Percentiles rank a stretch among this genome's conserved stretches.
Evolutionary conservation across 2,113 vertebrate genomes (phyloP).

Genomic region (Myanophis thanlyinensis): DNA sequence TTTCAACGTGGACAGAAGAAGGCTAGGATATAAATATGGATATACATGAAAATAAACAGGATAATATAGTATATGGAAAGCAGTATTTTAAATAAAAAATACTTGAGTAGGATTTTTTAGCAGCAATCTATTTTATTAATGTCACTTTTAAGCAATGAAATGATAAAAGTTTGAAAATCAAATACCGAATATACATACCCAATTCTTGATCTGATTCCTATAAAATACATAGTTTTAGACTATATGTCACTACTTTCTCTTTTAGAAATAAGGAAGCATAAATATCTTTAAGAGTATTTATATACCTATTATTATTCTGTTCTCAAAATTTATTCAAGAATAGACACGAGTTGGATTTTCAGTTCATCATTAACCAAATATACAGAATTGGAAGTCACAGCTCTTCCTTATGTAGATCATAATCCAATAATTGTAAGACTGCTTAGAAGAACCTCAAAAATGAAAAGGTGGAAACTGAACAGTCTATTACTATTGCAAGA

Average conservation of each 20-base stretch:
- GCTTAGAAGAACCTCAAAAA: neutral
- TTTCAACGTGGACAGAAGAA: neutral
- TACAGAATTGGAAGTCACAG: neutral
- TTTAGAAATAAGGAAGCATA: neutral
- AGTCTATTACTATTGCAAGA: neutral
- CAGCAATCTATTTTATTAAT: neutral
- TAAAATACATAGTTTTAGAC: neutral
- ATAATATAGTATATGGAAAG: neutral
- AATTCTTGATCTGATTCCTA: neutral
- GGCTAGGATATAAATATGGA: neutral
- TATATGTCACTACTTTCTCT: neutral
- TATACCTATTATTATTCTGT: neutral
- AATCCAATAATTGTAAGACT: neutral
- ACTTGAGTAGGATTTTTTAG: neutral
- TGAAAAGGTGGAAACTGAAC: neutral
- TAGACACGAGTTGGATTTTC: neutral
- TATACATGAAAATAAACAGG: neutral
- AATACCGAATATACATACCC: neutral
- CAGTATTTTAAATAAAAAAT: neutral
- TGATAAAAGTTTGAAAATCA: neutral
- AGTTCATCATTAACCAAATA: neutral
- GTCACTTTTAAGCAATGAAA: neutral
- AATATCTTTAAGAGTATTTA: neutral
- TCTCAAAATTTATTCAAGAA: neutral
- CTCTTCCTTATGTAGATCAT: neutral